Evolutionary conservation across 2,797 vertebrate genomes (phyloP), one percentile per base, ranked within the genome.

Genomic region (Xenopus petersii): DNA sequence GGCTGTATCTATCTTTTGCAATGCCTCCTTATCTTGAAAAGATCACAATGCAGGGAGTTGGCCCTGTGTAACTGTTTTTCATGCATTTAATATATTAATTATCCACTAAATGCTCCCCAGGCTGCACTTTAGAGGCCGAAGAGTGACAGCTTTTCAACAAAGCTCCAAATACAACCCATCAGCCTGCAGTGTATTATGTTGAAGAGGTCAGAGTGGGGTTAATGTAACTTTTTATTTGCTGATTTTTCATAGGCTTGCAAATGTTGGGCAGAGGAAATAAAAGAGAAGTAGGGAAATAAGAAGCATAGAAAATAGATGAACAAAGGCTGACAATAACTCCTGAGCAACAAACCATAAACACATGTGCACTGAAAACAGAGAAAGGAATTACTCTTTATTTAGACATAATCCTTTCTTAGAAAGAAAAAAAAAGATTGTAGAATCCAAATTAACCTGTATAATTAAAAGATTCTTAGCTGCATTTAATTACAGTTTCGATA

Each of bases 41-140:
- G 56, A 0, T 63, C 56, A 79, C 79, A 13, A 79, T 81, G 82
- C 51, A 75, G 80, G 85, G 85, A 93, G 88, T 90, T 83, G 90
- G 89, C 74, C 86, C 94, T 95, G 92, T 95, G 93, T 96, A 98
- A 98, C 96, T 99, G 97, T 99, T 99, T 99, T 98, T 98, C 96
- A 98, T 98, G 96, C 96, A 97, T 99, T 99, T 98, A 99, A 98
- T 98, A 98, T 98, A 99, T 99, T 98, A 99, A 99, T 98, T 98
- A 98, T 98, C 94, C 75, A 47, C 93, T 98, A 98, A 99, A 98
- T 97, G 95, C 95, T 99, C 97, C 97, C 96, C 89, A 90, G 97
- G 94, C 95, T 95, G 94, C 95, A 92, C 94, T 98, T 94, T 92
- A 93, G 92, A 94, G 94, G 92, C 92, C 88, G 87, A 89, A 90